Base-by-base conservation (phyloP, 2,113 vertebrate genomes). In the Sturnira hondurensis region DNA sequence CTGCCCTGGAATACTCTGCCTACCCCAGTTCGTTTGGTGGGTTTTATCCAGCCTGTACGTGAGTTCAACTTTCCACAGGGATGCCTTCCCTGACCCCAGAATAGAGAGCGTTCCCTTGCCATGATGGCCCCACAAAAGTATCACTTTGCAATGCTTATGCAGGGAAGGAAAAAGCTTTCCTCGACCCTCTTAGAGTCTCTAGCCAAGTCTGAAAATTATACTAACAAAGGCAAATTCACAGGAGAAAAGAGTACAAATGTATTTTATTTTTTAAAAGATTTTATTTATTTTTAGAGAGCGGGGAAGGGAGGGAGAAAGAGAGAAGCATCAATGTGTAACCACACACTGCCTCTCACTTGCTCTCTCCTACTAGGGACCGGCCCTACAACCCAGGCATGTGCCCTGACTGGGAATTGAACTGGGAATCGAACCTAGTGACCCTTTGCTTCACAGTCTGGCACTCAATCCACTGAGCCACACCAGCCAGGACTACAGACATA, bases 81-180 rank as follows among this genome's bases (percentile, higher is more conserved):
- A 41, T 31, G 36, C 31, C 68, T 70, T 83, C 15, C 86, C 63
- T 7, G 41, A 47, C 76, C 47, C 77, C 22, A 11, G 45, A 54
- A 38, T 0, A 54, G 61, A 65, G 26, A 15, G 22, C 38, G 11
- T 19, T n/a, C n/a, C 77, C 19, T 43, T 61, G 45, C 33, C 11
- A 0, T 9, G 5, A 33, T 8, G 41, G 45, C 54, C 20, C 31
- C 22, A 26, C 5, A 8, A 0, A 33, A 31, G 22, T 12, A 9
- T 22, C 47, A 28, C 83, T 94, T 31, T 24, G 33, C 17, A 16
- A 41, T 0, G 3, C 7, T 68, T 33, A 26, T 2, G 19, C 17
- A 10, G 33, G 26, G 41, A 10, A 19, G 47, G 50, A 11, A 43
- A 50, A 19, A 43, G 31, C 43, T 54, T 38, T n/a, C 47, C 38